A percentile compares a stretch with the other conserved stretches of the same genome.
Evolutionary conservation across 2,113 vertebrate species (phyloP).

Genomic region (Percina caprodes): DNA sequence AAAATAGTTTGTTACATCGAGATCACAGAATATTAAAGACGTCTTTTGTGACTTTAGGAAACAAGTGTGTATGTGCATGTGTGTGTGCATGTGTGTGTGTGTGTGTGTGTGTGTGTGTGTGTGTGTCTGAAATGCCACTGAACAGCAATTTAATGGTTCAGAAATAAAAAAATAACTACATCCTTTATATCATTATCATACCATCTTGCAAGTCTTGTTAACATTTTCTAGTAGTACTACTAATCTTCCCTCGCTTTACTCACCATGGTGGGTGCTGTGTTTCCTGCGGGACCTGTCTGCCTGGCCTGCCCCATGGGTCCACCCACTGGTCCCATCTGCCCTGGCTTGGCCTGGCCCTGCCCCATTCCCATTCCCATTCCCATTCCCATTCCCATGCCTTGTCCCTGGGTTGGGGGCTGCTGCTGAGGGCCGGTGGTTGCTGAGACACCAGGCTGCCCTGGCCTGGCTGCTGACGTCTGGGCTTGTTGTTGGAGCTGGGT

Average conservation of each 20-base stretch:
- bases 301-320: slow-evolving; percentile 76
- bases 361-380: slow-evolving; percentile 68
- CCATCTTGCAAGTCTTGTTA: neutral
- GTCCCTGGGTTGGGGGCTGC: slow-evolving; percentile 76
- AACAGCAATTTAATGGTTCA: neutral
- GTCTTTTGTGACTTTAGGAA: neutral
- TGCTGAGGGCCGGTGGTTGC: slow-evolving; percentile 69
- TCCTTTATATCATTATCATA: neutral
- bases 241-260: slow-evolving; percentile 56
- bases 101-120: neutral
- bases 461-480: slow-evolving; percentile 76
- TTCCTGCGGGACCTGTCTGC: slow-evolving; percentile 70
- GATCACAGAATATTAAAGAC: neutral
- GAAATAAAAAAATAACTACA: neutral
- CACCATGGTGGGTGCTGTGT: slow-evolving; percentile 80
- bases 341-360: slow-evolving; percentile 79
- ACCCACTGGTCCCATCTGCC: slow-evolving; percentile 74
- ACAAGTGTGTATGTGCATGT: neutral
- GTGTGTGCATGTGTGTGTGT: neutral
- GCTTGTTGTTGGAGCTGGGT: slow-evolving; percentile 82
- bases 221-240: neutral
- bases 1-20: neutral
- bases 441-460: slow-evolving; percentile 71
- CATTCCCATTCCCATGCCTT: slow-evolving; percentile 63
- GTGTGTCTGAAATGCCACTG: neutral